phyloP scores from a whole-genome alignment of 2,113 vertebrate genomes.

The Danionella cerebrum region DNA sequence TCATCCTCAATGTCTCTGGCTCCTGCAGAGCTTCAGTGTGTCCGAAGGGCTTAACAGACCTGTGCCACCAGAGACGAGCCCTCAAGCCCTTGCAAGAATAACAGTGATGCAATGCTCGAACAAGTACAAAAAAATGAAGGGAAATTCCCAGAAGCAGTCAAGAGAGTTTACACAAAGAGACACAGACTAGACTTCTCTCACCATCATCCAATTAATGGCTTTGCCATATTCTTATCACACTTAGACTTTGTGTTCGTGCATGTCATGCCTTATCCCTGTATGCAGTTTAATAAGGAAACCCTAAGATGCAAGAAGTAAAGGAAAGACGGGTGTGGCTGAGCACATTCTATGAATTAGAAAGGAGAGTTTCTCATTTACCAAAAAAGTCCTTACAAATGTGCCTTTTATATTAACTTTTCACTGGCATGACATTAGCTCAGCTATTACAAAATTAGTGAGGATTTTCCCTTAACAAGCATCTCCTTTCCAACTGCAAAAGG shows the following conservation, averaged over 20 bases:
- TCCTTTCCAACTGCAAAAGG: background rate
- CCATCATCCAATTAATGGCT: slow-evolving; percentile 29
- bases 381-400: background rate
- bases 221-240: slow-evolving; percentile 6
- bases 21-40: slow-evolving; percentile 19
- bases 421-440: background rate
- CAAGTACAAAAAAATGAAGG: background rate
- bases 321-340: slow-evolving; percentile 2
- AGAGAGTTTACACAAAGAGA: slow-evolving; percentile 35
- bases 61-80: slow-evolving; percentile 12
- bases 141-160: slow-evolving; percentile 34
- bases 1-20: slow-evolving; percentile 10
- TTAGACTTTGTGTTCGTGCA: background rate
- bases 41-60: slow-evolving; percentile 9
- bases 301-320: background rate
- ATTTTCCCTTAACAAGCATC: background rate
- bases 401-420: background rate
- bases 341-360: background rate
- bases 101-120: slow-evolving; percentile 16
- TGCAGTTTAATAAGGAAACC: slow-evolving; percentile 9
- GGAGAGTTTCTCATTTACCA: background rate
- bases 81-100: slow-evolving; percentile 17
- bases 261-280: background rate
- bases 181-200: slow-evolving; percentile 28
- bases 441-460: background rate